Evolutionary conservation across 2,888 invertebrate species (phyloP), one percentile per base, ranked within the genome.

Genomic region (Mycogona germanica): DNA sequence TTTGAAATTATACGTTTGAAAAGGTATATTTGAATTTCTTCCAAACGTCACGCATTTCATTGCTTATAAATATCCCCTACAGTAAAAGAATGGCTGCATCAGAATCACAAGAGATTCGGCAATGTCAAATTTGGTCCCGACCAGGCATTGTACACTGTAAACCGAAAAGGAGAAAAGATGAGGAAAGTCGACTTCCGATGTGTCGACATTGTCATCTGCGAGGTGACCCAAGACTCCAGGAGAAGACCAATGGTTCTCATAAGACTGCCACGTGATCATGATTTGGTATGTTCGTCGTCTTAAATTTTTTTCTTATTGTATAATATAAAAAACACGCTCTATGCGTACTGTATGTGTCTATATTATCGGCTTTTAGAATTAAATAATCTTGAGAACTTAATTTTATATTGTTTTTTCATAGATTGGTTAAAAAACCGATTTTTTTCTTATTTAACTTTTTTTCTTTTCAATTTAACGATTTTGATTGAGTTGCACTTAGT

Each of bases 61-160:
- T n/a, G n/a, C n/a, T 35, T 35, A 35, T n/a, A 35, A 12, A 12
- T 25, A 40, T 40, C 5, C 35, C 23, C 40, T 58, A 57, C 88
- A 44, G 91, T 91, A 40, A 81, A 89, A 29, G 92, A 93, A 69
- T 93, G 93, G 93, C 75, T 93, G 19, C 91, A 92, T 66, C 89
- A 89, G 1, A 88, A 91, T 62, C 81, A 92, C 68, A 87, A 88
- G 63, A 77, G 93, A 0, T 69, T 87, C 38, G 91, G 93, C 0
- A 92, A 89, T 63, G 78, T 92, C 0, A 84, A 88, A 60, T 84
- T 93, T 62, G 92, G 92, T 0, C 89, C 92, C 0, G 91, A 92
- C 66, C 78, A 84, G 0, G 83, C 84, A 0, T 76, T 92, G 17
- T 84, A 87, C 62, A 85, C 89, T 1, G 84, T 91, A 0, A 89